Conservation (phyloP, 1,140 invertebrate species). For the Scaptomyza hsui region DNA sequence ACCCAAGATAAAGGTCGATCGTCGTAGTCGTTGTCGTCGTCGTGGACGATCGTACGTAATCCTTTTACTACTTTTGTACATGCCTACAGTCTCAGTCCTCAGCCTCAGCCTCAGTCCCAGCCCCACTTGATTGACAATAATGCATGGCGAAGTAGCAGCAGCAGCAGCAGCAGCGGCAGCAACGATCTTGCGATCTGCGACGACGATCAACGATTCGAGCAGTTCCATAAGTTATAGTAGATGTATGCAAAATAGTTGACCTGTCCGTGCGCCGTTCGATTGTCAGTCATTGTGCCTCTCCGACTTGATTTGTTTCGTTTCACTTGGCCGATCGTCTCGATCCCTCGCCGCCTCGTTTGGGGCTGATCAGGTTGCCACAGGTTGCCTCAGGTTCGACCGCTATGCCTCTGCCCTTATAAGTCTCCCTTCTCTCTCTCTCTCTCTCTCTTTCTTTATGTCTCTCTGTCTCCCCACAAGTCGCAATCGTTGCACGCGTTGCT, state of each 20-base stretch:
- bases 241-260: conserved; percentile 83
- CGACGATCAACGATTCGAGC: conserved; percentile 59
- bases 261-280: conserved; percentile 79
- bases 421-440: no score
- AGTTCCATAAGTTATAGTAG: conserved; percentile 78
- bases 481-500: conserved; percentile 69
- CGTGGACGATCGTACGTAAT: conserved; percentile 61
- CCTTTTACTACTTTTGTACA: conserved; percentile 70
- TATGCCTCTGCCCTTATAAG: conserved; percentile 71
- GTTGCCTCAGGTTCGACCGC: conserved; percentile 27
- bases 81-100: conserved; percentile 15
- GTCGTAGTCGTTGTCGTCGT: conserved; percentile 45
- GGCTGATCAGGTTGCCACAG: conserved; percentile 38
- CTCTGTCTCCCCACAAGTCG: conserved; percentile 23
- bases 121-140: conserved; percentile 81
- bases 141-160: conserved; percentile 76
- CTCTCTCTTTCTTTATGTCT: no score
- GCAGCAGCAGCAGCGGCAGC: conserved; percentile 23
- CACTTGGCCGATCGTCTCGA: conserved; percentile 63
- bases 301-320: conserved; percentile 82
- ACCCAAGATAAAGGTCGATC: conserved; percentile 66
- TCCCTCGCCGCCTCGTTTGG: conserved; percentile 17
- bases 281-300: conserved; percentile 78
- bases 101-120: conserved; percentile 9
- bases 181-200: conserved; percentile 59